These are phyloP conservation scores for Amphiprion clarkii DNA, from an alignment of 2,797 vertebrate genomes.

Conservation along the genomic window DNA sequence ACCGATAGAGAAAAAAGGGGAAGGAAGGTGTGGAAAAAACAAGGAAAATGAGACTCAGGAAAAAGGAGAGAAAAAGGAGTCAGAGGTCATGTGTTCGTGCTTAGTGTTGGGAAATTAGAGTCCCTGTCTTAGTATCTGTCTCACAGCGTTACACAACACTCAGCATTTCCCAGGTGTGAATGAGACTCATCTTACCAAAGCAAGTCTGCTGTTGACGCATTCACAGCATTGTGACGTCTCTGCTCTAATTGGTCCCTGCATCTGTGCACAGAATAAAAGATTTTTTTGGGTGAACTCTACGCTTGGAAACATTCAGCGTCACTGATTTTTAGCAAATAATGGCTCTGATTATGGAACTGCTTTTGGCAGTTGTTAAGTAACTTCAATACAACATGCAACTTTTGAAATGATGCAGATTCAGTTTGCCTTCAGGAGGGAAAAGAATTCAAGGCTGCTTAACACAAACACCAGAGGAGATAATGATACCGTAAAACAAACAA, in stretches of 20 bases:
- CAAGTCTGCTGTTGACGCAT: slow-evolving; percentile 61
- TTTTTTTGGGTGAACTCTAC: not conserved
- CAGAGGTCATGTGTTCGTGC: slow-evolving; percentile 62
- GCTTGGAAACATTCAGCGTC: slow-evolving; percentile 16
- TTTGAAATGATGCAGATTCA: slow-evolving; percentile 11
- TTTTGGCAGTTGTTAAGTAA: slow-evolving; percentile 21
- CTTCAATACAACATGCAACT: slow-evolving; percentile 1
- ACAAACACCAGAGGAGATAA: not conserved
- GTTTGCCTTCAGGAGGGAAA: slow-evolving; percentile 1
- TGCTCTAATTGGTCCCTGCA: slow-evolving; percentile 48
- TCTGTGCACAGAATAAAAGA: slow-evolving; percentile 27
- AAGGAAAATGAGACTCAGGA: slow-evolving; percentile 53
- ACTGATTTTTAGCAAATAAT: slow-evolving; percentile 8
- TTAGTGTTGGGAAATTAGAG: slow-evolving; percentile 71
- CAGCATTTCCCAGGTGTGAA: slow-evolving; percentile 33
- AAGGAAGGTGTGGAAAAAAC: slow-evolving; percentile 67
- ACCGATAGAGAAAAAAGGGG: slow-evolving; percentile 42
- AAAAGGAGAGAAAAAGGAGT: slow-evolving; percentile 30
- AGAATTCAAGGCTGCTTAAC: not conserved
- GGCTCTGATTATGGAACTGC: slow-evolving; percentile 18
- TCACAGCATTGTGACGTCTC: slow-evolving; percentile 55
- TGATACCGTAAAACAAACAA: not conserved
- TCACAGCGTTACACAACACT: slow-evolving; percentile 30
- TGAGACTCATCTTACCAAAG: slow-evolving; percentile 28
- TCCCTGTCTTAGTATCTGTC: slow-evolving; percentile 27